Evolutionary conservation across 2,888 invertebrate species (phyloP).

Genomic region (Cerceris ruficornis): DNA sequence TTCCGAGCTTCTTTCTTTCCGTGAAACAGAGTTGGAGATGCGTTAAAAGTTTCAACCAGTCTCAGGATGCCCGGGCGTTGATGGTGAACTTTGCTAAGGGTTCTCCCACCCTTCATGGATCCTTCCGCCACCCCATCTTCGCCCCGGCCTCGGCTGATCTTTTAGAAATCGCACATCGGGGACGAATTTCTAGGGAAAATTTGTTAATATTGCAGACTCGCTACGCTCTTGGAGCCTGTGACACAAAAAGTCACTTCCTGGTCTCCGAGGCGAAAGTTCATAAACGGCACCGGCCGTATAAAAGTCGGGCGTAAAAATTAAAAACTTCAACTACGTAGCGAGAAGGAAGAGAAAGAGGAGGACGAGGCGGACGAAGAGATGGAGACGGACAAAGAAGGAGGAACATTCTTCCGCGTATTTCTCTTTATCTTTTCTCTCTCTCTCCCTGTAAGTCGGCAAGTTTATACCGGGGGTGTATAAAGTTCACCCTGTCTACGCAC

Average conservation of each 20-base stretch:
- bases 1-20: constrained; percentile 29
- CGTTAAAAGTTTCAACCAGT: constrained; percentile 66
- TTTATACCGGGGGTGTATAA: constrained; percentile 43
- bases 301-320: constrained; percentile 65
- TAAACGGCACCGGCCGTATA: constrained; percentile 41
- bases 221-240: constrained; percentile 47
- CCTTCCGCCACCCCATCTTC: not conserved
- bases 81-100: constrained; percentile 61
- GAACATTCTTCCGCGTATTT: constrained; percentile 30
- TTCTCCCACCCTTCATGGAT: constrained; percentile 8
- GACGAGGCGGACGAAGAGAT: too few relatives aligned
- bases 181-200: constrained; percentile 68
- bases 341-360: too few relatives aligned
- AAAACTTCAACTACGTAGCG: constrained; percentile 60
- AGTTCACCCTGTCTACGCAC: constrained; percentile 45
- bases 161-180: constrained; percentile 66
- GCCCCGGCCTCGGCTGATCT: constrained; percentile 50
- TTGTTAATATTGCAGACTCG: constrained; percentile 71
- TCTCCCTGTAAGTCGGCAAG: constrained; percentile 33
- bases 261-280: constrained; percentile 35
- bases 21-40: constrained; percentile 49
- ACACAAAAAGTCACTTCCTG: constrained; percentile 58
- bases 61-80: constrained; percentile 49
- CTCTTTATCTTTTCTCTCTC: constrained; percentile 3
- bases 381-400: not conserved